Percentiles rank a stretch among this genome's conserved stretches.
Evolutionary conservation across 2,888 invertebrate genomes (phyloP).

Genomic region (Hipparchia sbordonii): DNA sequence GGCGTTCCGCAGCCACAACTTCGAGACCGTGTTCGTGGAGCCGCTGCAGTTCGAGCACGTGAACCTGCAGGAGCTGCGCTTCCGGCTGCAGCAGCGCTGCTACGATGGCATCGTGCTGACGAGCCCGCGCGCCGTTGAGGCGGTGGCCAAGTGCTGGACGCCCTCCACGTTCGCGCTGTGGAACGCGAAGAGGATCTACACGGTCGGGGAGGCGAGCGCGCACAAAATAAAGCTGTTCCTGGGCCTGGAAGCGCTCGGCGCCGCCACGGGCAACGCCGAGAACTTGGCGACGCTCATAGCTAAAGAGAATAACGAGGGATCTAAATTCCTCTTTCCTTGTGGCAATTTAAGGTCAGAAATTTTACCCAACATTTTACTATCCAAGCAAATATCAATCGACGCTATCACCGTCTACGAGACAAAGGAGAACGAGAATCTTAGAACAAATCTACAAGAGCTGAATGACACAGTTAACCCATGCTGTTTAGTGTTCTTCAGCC

Average conservation of each 20-base stretch:
- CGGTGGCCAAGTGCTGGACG: conserved; percentile 67
- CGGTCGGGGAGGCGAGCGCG: conserved; percentile 64
- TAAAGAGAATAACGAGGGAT: conserved; percentile 53
- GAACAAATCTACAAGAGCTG: conserved; percentile 57
- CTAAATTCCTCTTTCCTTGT: conserved; percentile 70
- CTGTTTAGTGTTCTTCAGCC: conserved; percentile 75
- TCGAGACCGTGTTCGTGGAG: conserved; percentile 66
- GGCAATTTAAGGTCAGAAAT: conserved; percentile 68
- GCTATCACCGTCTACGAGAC: conserved; percentile 72
- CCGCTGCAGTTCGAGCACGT: conserved; percentile 65
- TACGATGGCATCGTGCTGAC: conserved; percentile 68
- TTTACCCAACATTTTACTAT: conserved; percentile 55
- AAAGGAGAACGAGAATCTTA: conserved; percentile 66
- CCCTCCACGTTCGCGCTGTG: conserved; percentile 64
- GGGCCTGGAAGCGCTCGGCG: conserved; percentile 65
- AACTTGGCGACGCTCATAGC: conserved; percentile 62
- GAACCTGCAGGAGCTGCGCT: conserved; percentile 52
- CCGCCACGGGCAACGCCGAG: conserved; percentile 63
- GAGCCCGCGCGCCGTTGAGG: conserved; percentile 69
- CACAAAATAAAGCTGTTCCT: conserved; percentile 58
- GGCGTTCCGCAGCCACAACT: conserved; percentile 59
- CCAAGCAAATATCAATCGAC: conserved; percentile 56
- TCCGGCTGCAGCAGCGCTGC: conserved; percentile 50
- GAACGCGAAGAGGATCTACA: conserved; percentile 63
- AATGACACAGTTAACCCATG: conserved; percentile 52